Conservation (phyloP, 2,113 vertebrate genomes). For the Noturus placidus region DNA sequence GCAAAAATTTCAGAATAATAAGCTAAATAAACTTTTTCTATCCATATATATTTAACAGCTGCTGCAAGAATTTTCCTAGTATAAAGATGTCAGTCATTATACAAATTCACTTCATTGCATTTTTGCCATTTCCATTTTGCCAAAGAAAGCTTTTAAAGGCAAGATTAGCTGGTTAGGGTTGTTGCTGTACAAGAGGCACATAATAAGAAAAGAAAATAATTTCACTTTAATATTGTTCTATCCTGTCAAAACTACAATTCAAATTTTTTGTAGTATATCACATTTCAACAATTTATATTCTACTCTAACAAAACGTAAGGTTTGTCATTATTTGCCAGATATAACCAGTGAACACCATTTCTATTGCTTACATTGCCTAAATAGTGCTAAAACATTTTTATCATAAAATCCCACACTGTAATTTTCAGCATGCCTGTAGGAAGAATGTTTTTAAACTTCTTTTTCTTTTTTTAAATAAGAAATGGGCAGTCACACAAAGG, state of each 20-base stretch:
- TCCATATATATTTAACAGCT: background rate
- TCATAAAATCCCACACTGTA: background rate
- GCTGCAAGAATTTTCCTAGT: background rate
- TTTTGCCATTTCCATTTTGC: background rate
- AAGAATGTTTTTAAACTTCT: background rate
- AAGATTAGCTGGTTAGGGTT: background rate
- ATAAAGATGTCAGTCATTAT: background rate
- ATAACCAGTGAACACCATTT: background rate
- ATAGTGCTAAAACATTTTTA: background rate
- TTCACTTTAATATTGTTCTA: background rate
- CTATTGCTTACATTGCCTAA: background rate
- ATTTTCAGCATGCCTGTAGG: background rate
- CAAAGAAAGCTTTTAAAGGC: background rate
- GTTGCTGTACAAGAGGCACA: background rate
- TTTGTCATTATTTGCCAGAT: background rate
- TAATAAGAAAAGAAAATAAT: background rate
- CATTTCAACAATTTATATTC: background rate
- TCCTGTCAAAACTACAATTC: background rate
- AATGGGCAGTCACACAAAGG: slow-evolving; percentile 2
- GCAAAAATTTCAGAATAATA: background rate
- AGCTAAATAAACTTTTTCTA: no score
- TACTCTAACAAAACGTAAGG: background rate
- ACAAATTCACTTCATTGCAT: background rate
- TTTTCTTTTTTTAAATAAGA: background rate
- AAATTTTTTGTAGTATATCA: background rate